These are phyloP conservation scores for Spondyliosoma cantharus DNA, from an alignment of 2,797 vertebrate genomes.

Conservation along the genomic window DNA sequence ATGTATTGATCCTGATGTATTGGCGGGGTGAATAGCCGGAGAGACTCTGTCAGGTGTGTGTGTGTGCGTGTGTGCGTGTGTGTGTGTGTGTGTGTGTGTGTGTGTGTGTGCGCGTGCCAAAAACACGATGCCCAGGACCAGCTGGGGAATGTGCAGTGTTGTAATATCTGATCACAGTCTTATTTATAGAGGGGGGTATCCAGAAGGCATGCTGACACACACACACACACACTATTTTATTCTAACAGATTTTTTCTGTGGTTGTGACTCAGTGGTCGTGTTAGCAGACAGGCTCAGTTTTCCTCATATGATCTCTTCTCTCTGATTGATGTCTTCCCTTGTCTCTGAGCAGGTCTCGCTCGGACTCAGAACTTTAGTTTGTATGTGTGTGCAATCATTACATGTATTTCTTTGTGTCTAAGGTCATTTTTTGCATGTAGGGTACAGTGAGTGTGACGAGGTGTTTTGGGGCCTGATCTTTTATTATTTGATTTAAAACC, in stretches of 20 bases:
- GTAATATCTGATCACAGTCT: constrained; percentile 74
- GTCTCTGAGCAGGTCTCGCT: constrained; percentile 42
- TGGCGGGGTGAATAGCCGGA: not conserved
- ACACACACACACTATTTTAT: constrained; percentile 26
- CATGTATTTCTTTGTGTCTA: constrained; percentile 26
- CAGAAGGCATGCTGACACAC: constrained; percentile 46
- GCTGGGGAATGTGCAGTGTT: constrained; percentile 74
- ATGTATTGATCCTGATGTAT: constrained; percentile 23
- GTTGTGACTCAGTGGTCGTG: constrained; percentile 35
- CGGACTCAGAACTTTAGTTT: not conserved
- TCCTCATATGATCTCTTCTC: constrained; percentile 32
- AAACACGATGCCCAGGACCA: constrained; percentile 49
- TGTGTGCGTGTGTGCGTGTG: not conserved
- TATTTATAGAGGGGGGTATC: constrained; percentile 71
- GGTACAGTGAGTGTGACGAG: not conserved
- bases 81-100: not conserved
- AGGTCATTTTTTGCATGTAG: too few relatives aligned
- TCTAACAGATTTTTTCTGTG: constrained; percentile 23
- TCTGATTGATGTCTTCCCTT: constrained; percentile 34
- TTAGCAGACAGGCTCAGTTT: constrained; percentile 37
- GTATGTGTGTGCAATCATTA: not conserved
- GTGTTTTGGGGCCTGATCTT: not conserved
- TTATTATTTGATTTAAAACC: not conserved
- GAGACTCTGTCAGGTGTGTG: constrained; percentile 11
- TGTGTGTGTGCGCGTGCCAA: not conserved